These are phyloP conservation scores for Chaetodon auriga DNA, from an alignment of 2,113 vertebrate genomes.

Conservation along the genomic window DNA sequence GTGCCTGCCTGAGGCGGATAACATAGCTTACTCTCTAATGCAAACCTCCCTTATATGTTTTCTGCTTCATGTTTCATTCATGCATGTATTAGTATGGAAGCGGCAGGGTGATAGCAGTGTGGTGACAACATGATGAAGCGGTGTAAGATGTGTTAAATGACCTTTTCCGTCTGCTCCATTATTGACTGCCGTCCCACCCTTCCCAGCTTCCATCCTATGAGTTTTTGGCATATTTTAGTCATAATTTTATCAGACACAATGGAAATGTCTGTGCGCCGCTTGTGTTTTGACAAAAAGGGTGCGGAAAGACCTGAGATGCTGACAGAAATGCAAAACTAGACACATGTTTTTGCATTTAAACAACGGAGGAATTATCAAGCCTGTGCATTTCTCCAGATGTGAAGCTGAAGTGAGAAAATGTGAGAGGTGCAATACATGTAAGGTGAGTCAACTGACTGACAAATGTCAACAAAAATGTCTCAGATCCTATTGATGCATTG, in stretches of 20 bases:
- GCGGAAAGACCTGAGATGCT: neutral
- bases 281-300: neutral
- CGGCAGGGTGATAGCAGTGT: slow-evolving; percentile 1
- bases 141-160: slow-evolving; percentile 28
- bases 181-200: neutral
- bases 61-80: slow-evolving; percentile 50
- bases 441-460: neutral
- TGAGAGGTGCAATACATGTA: neutral
- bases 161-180: slow-evolving; percentile 20
- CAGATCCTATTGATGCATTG: neutral
- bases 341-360: neutral
- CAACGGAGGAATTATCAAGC: neutral
- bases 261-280: neutral
- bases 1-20: neutral
- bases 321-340: neutral
- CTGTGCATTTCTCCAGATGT: neutral
- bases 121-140: slow-evolving; percentile 50
- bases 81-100: slow-evolving; percentile 16
- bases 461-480: neutral
- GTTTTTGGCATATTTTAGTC: neutral
- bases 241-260: slow-evolving; percentile 4
- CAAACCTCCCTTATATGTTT: neutral
- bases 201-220: neutral
- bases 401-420: neutral
- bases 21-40: neutral